These are phyloP conservation scores for Agraylea sexmaculata DNA, from an alignment of 1,140 invertebrate species.

Conservation along the genomic window DNA sequence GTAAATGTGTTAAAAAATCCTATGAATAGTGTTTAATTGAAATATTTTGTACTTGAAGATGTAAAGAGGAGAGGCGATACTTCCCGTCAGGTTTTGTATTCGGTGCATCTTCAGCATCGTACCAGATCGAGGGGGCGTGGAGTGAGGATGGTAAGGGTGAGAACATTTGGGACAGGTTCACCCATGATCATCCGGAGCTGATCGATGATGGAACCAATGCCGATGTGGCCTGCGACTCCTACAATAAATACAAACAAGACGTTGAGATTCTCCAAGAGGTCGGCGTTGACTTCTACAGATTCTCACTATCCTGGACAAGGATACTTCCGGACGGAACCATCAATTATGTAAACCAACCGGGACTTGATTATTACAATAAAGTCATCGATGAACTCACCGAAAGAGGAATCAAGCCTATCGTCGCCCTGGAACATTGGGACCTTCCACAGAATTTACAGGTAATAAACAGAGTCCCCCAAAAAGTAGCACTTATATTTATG, in stretches of 20 bases:
- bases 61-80: no score
- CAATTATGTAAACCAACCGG: slow-evolving; percentile 39
- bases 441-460: slow-evolving; percentile 23
- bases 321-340: slow-evolving; percentile 43
- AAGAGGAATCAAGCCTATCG: slow-evolving; percentile 43
- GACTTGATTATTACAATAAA: slow-evolving; percentile 45
- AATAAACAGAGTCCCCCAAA: no score
- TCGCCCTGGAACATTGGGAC: slow-evolving; percentile 32
- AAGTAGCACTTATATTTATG: no score
- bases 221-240: slow-evolving; percentile 29
- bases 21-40: no score
- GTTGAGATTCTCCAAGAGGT: slow-evolving; percentile 37
- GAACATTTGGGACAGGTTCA: slow-evolving; percentile 44
- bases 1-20: no score
- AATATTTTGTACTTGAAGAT: no score
- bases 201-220: slow-evolving; percentile 41
- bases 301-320: slow-evolving; percentile 51
- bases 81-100: slow-evolving; percentile 23
- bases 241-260: slow-evolving; percentile 41
- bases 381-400: slow-evolving; percentile 42
- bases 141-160: slow-evolving; percentile 35
- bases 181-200: slow-evolving; percentile 32
- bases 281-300: slow-evolving; percentile 42
- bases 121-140: slow-evolving; percentile 28
- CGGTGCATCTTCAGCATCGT: slow-evolving; percentile 22